Base-by-base conservation (phyloP, 2,797 vertebrate genomes). In the Podarcis lilfordi region DNA sequence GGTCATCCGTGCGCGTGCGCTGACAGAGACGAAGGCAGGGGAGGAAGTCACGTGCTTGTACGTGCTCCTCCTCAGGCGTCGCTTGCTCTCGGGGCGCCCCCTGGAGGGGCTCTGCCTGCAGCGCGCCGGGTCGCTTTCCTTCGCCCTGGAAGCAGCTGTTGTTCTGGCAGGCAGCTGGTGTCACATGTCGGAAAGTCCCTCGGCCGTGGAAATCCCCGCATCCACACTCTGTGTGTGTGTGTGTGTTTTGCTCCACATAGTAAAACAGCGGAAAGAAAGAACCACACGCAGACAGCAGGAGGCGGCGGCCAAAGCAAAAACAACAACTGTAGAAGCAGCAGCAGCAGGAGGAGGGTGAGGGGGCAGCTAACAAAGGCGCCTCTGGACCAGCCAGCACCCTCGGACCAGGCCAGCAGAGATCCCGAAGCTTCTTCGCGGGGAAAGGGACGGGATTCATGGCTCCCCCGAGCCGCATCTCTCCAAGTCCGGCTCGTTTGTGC, bases 121-220 rank as follows among this genome's bases (percentile, higher is more conserved):
- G 27, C 23, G 69, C 37, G 61, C 29, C 1, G 10, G 66, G 19
- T 78, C 55, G 59, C 86, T 87, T 76, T 45, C 19, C 59, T 61
- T 64, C 5, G 61, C 17, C 17, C 87, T 75, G 43, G 85, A 87
- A 3, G 55, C 81, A 8, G 84, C 71, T 32, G 75, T 11, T 15
- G 7, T 43, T 0, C 66, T 4, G 78, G 6, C 50, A 8, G 43
- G 50, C 74, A 2, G 80, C 32, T 1, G 59, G 82, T 93, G 89
- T 96, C 94, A 96, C 95, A 96, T 90, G 87, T 89, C 92, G 97
- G 97, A 97, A 97, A 96, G 94, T 96, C 96, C 97, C 93, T 11
- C 45, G 82, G 2, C 40, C 95, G 94, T 95, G 96, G 96, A 97
- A 97, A 96, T 96, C 96, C 97, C 96, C 96, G 61, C 50, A 15